Base-by-base conservation (phyloP, 1,140 invertebrate species). In the Nylanderia fulva region DNA sequence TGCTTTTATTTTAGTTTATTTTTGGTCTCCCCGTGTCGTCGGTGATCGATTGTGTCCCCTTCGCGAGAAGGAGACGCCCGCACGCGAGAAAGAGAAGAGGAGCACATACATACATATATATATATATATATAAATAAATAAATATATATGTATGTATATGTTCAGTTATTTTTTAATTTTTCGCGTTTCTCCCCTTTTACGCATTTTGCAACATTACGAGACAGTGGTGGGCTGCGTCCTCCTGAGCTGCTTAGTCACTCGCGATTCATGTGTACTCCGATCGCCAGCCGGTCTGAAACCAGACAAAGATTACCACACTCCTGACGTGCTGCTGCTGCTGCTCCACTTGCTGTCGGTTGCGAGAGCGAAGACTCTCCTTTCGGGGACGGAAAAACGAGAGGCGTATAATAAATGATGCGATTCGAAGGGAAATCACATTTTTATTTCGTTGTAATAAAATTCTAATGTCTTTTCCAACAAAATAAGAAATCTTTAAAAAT, bases 181-280 rank as follows among this genome's bases (percentile, higher is more conserved):
- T 63, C 39, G 24, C 58, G 63, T 77, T 63, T 85, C 60, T 66
- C 42, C 33, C 76, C 63, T 69, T 72, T 58, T 83, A 64, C 71
- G 86, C 45, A 80, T 86, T 87, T 90, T 86, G 89, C 90, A 77
- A 90, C 89, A 88, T 74, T 84, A 88, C 85, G 83, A 71, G 89
- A 71, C 48, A 91, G 88, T 92, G 92, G 92, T 92, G 92, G 91
- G 93, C 89, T 94, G 91, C 91, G 91, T 94, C 92, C 92, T 91
- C 92, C 92, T 91, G 91, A 89, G 77, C 83, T 89, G 89, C 64
- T 48, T 91, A 88, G 69, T 88, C 91, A 90, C 85, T 90, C 92
- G 90, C 90, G 83, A 91, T 95, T 95, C 95, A 95, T 94, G 95
- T 95, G 90, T 95, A 95, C 88, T 95, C 95, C 56, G 95, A 94